Evolutionary conservation across 2,888 invertebrate genomes (phyloP), one percentile per base, ranked within the genome.

Genomic region (Drosophila prolongata): DNA sequence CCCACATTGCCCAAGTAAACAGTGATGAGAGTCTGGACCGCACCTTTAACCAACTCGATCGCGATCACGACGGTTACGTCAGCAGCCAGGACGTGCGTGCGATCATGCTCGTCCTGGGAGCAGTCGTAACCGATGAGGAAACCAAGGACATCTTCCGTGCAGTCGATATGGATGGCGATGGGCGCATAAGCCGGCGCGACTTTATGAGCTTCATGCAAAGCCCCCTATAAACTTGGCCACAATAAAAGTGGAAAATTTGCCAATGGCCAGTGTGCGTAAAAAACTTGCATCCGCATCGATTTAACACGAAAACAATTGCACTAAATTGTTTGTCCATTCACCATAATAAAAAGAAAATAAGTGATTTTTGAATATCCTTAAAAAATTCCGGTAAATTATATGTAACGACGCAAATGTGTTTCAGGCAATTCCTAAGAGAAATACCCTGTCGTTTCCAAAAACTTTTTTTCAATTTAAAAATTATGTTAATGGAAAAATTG

Each of bases 1-100:
- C 98, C 90, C 99, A 98, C 94, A 98, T 98, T 97, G 98, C 98
- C 93, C 98, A 98, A 94, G 98, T 98, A 71, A 98, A 99, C 93
- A 96, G 97, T 92, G 98, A 98, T 94, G 98, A 98, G 93, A 98
- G 98, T 93, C 98, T 99, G 93, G 95, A 97, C 92, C 47, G 42
- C 1, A 77, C 80, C 1, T 81, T 86, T 11, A 14, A 46, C 0
- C 52, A 64, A 0, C 98, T 99, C 93, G 98, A 99, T 94, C 98
- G 98, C 94, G 98, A 98, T 94, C 98, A 97, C 91, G 98, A 98
- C 93, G 99, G 99, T 83, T 98, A 97, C 94, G 98, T 99, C 93
- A 97, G 97, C 73, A 97, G 98, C 79, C 97, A 97, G 77, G 98
- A 98, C 93, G 94, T 98, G 91, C 96, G 98, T 94, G 97, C 98